Percentiles rank a stretch among this genome's conserved stretches.
Evolutionary conservation across 2,888 invertebrate species (phyloP).

Genomic region (Lasioglossum marginatum): DNA sequence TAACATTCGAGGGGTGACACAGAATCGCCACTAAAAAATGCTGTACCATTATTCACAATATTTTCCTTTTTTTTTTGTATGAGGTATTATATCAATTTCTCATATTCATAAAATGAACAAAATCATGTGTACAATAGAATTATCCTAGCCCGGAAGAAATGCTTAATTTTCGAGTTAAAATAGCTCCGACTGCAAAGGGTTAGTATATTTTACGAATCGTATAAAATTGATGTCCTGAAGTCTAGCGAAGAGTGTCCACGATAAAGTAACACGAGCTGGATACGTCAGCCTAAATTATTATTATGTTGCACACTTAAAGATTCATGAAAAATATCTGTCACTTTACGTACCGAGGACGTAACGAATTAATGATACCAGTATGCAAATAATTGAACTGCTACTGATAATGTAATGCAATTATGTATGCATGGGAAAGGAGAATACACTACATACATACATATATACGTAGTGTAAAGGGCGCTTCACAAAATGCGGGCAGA

Average conservation of each 20-base stretch:
- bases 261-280: background rate
- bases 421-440: conserved; percentile 7
- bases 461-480: background rate
- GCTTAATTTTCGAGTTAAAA: too few relatives aligned
- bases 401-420: conserved; percentile 4
- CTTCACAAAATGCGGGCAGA: conserved; percentile 7
- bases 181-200: too few relatives aligned
- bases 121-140: too few relatives aligned
- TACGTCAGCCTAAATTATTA: background rate
- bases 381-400: conserved; percentile 10
- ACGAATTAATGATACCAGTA: conserved; percentile 12
- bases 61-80: too few relatives aligned
- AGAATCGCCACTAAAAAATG: too few relatives aligned
- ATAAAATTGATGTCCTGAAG: background rate
- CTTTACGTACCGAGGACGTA: background rate
- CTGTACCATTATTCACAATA: too few relatives aligned
- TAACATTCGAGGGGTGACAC: too few relatives aligned
- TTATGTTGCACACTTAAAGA: background rate
- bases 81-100: too few relatives aligned
- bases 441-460: background rate
- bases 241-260: background rate
- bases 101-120: too few relatives aligned
- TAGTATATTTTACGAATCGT: too few relatives aligned
- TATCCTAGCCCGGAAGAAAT: too few relatives aligned
- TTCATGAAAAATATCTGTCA: background rate